Conservation (phyloP, 2,113 vertebrate species). For the Cichladusa arquata region DNA sequence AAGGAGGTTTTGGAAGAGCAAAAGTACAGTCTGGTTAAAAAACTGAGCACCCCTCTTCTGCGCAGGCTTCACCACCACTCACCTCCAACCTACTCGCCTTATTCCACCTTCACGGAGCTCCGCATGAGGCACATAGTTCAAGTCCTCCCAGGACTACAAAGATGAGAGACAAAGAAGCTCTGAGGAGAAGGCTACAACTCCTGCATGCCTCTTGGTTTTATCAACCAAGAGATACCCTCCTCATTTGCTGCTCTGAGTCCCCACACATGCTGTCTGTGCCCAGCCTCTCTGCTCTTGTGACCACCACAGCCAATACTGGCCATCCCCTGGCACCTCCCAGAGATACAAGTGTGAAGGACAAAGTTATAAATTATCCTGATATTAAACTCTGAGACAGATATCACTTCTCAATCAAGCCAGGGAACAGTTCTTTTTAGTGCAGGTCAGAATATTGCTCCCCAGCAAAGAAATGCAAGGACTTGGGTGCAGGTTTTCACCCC, state of each 20-base stretch:
- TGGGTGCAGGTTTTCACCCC: neutral
- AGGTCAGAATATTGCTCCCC: neutral
- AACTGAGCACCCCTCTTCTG: neutral
- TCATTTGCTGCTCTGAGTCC: neutral
- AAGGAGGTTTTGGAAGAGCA: neutral
- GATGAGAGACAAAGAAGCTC: neutral
- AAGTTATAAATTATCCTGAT: neutral
- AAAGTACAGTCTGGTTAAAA: neutral
- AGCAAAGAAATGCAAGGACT: neutral
- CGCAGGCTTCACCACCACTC: neutral
- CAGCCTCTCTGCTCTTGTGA: neutral
- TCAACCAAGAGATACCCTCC: neutral
- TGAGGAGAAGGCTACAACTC: neutral
- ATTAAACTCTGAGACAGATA: neutral
- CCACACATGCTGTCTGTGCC: neutral
- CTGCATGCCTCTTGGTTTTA: neutral
- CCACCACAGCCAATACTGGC: neutral
- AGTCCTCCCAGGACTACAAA: neutral
- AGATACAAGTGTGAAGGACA: neutral
- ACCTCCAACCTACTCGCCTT: neutral
- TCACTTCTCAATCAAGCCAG: neutral
- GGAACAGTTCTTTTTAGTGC: neutral
- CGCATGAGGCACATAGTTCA: accelerated
- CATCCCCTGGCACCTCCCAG: neutral
- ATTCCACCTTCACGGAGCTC: neutral